Evolutionary conservation across 2,113 vertebrate genomes (phyloP).

Genomic region (Eurystomus gularis): DNA sequence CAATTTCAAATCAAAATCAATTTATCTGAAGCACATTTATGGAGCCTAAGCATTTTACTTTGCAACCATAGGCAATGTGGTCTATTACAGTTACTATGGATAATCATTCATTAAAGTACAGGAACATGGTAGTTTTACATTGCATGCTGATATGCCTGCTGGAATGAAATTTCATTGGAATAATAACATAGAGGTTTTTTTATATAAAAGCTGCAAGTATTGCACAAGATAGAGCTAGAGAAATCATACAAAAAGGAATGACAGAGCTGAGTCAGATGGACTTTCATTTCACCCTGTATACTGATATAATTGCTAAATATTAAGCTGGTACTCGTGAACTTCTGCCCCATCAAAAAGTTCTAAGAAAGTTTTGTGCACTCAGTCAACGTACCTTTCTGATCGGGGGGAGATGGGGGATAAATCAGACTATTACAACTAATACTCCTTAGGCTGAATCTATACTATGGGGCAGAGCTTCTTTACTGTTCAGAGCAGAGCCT

Average conservation of each 20-base stretch:
- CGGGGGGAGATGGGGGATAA: background rate
- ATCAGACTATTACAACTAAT: background rate
- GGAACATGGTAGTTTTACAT: background rate
- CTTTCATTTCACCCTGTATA: background rate
- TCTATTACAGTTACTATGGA: background rate
- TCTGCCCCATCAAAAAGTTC: background rate
- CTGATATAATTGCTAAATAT: background rate
- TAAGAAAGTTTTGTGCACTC: background rate
- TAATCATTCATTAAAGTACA: background rate
- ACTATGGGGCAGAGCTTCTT: background rate
- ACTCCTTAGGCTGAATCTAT: background rate
- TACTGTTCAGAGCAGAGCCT: background rate
- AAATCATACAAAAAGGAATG: background rate
- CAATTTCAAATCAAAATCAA: background rate
- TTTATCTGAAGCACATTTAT: background rate
- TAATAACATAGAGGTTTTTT: accelerated
- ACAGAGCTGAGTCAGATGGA: background rate
- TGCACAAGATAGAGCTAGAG: background rate
- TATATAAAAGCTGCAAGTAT: background rate
- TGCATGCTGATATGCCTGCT: background rate
- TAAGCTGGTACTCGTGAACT: background rate
- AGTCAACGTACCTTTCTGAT: background rate
- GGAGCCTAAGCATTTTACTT: background rate
- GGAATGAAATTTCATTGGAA: background rate
- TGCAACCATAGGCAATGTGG: background rate